A percentile compares a stretch with the other conserved stretches of the same genome.
Evolutionary conservation across 2,797 vertebrate genomes (phyloP).

Genomic region (Pseudocheirus occidentalis): DNA sequence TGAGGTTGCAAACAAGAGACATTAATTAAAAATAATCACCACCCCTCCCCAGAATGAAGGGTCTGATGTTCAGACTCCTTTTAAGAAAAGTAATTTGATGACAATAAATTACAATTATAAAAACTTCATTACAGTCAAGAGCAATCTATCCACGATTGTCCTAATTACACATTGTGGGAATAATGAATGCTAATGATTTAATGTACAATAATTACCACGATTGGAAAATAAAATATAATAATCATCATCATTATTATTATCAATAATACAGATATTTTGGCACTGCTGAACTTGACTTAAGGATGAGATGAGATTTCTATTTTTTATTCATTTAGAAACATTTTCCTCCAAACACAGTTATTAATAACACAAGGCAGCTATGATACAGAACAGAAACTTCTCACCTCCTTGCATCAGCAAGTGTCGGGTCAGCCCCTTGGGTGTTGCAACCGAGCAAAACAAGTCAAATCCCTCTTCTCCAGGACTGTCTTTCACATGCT

Average conservation of each 20-base stretch:
- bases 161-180: constrained; percentile 87
- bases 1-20: constrained; percentile 81
- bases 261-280: constrained; percentile 80
- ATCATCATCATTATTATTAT: constrained; percentile 74
- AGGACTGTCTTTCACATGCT: not conserved
- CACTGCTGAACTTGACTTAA: constrained; percentile 56
- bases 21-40: constrained; percentile 86
- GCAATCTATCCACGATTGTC: constrained; percentile 86
- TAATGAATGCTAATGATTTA: constrained; percentile 88
- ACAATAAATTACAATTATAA: constrained; percentile 89
- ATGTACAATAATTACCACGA: constrained; percentile 86
- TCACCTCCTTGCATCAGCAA: constrained; percentile 1
- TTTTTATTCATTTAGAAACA: constrained; percentile 22
- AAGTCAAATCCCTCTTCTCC: not conserved
- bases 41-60: constrained; percentile 83
- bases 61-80: constrained; percentile 84
- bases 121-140: constrained; percentile 88
- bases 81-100: constrained; percentile 87
- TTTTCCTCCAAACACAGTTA: not conserved
- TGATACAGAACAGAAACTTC: not conserved
- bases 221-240: constrained; percentile 85
- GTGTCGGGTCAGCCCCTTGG: not conserved
- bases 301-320: constrained; percentile 60
- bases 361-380: constrained; percentile 45
- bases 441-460: not conserved